phyloP scores from a whole-genome alignment of 23 tunicate genomes.

The Halocynthia roretzi region DNA sequence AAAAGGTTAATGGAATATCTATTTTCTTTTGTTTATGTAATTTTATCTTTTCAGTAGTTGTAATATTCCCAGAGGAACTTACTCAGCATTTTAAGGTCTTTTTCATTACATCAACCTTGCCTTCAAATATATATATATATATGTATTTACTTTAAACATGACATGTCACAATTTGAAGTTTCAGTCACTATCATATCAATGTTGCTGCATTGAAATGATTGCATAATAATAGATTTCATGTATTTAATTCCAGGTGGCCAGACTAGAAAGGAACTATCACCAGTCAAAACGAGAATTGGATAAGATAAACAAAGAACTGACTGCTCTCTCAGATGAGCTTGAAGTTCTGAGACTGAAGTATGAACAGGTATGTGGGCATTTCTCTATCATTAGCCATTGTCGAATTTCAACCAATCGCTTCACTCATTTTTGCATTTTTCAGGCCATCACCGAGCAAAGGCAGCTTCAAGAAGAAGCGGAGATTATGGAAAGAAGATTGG shows the following conservation, averaged over 20 bases:
- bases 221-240: neutral
- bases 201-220: neutral
- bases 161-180: no score
- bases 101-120: neutral
- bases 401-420: neutral
- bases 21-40: neutral
- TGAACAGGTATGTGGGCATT: constrained; percentile 55
- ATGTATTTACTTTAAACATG: no score
- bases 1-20: constrained; percentile 39
- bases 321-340: constrained; percentile 67
- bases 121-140: no score
- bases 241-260: constrained; percentile 53
- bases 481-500: constrained; percentile 93
- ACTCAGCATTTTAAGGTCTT: neutral
- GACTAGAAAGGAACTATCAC: constrained; percentile 79
- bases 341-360: constrained; percentile 73
- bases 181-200: no score
- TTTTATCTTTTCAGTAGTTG: no score
- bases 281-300: constrained; percentile 97
- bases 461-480: constrained; percentile 98
- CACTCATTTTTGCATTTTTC: neutral
- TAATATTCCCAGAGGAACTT: neutral
- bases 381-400: neutral
- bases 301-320: constrained; percentile 84
- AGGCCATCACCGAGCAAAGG: constrained; percentile 97